phyloP scores from a whole-genome alignment of 2,888 invertebrate species.

The Axea sp. region DNA sequence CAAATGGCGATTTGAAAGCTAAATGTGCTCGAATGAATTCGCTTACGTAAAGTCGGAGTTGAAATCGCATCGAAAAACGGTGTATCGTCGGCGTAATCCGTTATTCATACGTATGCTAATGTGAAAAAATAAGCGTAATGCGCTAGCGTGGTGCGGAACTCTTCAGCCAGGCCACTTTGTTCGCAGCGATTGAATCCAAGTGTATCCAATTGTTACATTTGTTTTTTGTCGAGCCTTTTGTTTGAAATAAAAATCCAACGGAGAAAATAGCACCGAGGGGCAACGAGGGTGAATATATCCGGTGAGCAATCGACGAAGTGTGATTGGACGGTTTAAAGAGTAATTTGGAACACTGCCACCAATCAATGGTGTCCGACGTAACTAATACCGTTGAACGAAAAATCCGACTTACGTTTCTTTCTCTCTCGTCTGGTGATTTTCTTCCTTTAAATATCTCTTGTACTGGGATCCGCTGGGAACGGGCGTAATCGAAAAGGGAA shows the following conservation, averaged over 20 bases:
- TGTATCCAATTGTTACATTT: conserved; percentile 37
- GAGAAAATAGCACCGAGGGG: conserved; percentile 29
- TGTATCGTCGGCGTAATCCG: conserved; percentile 8
- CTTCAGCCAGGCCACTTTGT: conserved; percentile 2
- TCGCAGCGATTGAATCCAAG: conserved; percentile 14
- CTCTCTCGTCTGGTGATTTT: conserved; percentile 16
- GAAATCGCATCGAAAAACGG: background rate
- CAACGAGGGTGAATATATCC: conserved; percentile 5
- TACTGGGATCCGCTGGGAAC: conserved; percentile 64
- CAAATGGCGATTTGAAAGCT: conserved; percentile 16
- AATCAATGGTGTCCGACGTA: conserved; percentile 71
- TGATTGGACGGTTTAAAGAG: conserved; percentile 68
- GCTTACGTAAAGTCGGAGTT: conserved; percentile 1
- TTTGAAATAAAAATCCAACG: conserved; percentile 38
- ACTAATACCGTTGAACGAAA: conserved; percentile 69
- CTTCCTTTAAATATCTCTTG: conserved; percentile 60
- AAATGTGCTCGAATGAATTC: conserved; percentile 10
- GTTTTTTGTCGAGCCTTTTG: conserved; percentile 33
- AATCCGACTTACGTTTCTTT: conserved; percentile 68
- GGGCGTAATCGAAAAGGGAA: conserved; percentile 40
- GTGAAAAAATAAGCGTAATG: conserved; percentile 3
- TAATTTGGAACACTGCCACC: conserved; percentile 74
- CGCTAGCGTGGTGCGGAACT: background rate
- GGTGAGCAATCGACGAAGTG: conserved; percentile 60
- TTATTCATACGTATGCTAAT: conserved; percentile 15